Percentiles rank a stretch among this genome's conserved stretches.
These are phyloP conservation scores for Drosophila lacteicornis DNA, from an alignment of 1,140 invertebrate genomes.

Conservation along the genomic window DNA sequence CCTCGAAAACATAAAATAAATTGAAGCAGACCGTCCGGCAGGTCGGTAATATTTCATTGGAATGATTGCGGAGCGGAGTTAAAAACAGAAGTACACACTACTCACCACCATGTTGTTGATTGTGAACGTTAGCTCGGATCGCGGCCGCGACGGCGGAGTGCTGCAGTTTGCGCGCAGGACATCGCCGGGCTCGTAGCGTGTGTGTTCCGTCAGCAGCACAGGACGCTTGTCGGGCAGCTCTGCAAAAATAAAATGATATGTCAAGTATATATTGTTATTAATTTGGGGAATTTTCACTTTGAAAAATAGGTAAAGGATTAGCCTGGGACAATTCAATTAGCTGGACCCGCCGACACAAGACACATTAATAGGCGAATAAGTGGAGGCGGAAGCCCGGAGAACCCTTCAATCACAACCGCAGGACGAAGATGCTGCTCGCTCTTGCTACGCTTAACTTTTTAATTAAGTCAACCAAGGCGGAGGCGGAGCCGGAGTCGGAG, in stretches of 20 bases:
- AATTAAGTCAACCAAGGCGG: conserved; percentile 76
- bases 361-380: conserved; percentile 58
- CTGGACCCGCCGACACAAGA: conserved; percentile 25
- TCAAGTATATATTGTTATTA: neutral
- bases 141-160: conserved; percentile 88
- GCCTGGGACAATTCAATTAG: conserved; percentile 56
- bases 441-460: conserved; percentile 71
- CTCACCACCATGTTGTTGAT: conserved; percentile 92
- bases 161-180: conserved; percentile 89
- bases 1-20: conserved; percentile 42
- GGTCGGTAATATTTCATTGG: conserved; percentile 47
- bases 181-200: conserved; percentile 89
- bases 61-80: conserved; percentile 24
- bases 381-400: conserved; percentile 26
- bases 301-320: conserved; percentile 9
- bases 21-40: conserved; percentile 28
- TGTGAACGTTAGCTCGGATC: conserved; percentile 89
- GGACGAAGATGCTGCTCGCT: conserved; percentile 28
- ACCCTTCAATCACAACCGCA: conserved; percentile 40
- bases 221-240: conserved; percentile 87
- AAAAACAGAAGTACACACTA: conserved; percentile 10
- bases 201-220: conserved; percentile 87
- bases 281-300: too few relatives aligned
- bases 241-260: conserved; percentile 81
- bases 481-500: conserved; percentile 30